These are phyloP conservation scores for Troides aeacus DNA, from an alignment of 2,888 invertebrate genomes.

Conservation along the genomic window DNA sequence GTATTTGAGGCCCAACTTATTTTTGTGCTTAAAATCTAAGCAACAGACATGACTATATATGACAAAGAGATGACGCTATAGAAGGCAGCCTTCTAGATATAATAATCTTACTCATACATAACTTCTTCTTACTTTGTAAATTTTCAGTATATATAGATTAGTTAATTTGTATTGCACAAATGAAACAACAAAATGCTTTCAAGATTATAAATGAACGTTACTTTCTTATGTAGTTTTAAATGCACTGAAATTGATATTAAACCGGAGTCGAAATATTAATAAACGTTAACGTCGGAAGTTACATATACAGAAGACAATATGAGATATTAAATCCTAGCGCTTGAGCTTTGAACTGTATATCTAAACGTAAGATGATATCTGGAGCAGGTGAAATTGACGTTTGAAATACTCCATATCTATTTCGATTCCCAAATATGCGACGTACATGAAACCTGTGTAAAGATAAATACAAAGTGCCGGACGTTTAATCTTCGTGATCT, in stretches of 20 bases:
- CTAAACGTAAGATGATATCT: conserved; percentile 2
- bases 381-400: conserved; percentile 36
- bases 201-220: background rate
- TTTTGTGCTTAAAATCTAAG: too few species aligned
- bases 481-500: conserved; percentile 8
- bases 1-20: too few species aligned
- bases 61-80: too few species aligned
- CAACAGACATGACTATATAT: too few species aligned
- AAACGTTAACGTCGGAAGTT: background rate
- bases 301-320: background rate
- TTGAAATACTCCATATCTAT: conserved; percentile 32
- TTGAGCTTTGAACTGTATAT: conserved; percentile 6
- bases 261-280: background rate
- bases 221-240: background rate
- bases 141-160: too few species aligned
- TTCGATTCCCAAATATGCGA: conserved; percentile 17
- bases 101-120: too few species aligned
- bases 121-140: too few species aligned
- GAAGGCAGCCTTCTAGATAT: too few species aligned
- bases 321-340: conserved; percentile 7
- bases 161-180: too few species aligned
- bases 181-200: too few species aligned
- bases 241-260: background rate
- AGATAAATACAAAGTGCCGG: conserved; percentile 23
- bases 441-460: conserved; percentile 8